Conservation (phyloP, 2,797 vertebrate species). For the Distichodus sexfasciatus region DNA sequence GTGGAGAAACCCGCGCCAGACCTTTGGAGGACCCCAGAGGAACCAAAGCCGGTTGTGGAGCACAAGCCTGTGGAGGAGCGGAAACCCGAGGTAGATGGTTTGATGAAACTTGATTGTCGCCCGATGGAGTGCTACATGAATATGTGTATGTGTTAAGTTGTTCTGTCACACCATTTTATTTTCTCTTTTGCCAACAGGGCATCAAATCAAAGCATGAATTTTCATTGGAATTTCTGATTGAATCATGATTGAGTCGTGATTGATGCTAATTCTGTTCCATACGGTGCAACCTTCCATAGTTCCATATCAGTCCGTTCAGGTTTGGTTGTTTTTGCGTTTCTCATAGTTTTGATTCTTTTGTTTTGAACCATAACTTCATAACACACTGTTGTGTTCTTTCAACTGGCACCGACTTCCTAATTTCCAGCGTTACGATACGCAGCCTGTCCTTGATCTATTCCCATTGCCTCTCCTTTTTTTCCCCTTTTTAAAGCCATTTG, state of each 20-base stretch:
- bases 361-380: conserved; percentile 38
- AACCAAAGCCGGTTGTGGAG: conserved; percentile 38
- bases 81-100: conserved; percentile 51
- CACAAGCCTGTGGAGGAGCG: conserved; percentile 43
- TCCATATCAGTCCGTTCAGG: conserved; percentile 48
- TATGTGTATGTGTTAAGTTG: conserved; percentile 33
- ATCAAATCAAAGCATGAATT: conserved; percentile 50
- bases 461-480: conserved; percentile 18
- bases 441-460: conserved; percentile 23
- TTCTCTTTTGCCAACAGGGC: conserved; percentile 44
- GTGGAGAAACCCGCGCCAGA: conserved; percentile 45
- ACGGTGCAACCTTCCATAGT: conserved; percentile 49
- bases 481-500: conserved; percentile 64
- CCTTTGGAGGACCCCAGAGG: conserved; percentile 31
- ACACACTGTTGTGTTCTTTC: conserved; percentile 2
- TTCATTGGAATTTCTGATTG: conserved; percentile 52
- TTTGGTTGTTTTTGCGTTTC: conserved; percentile 50
- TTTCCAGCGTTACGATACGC: background rate
- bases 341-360: conserved; percentile 42
- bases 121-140: conserved; percentile 19
- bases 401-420: conserved; percentile 10
- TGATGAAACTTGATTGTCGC: conserved; percentile 8
- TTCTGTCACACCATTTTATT: conserved; percentile 50
- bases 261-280: conserved; percentile 55
- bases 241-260: too few species aligned